phyloP scores from a whole-genome alignment of 2,888 invertebrate genomes.

The Philereme transversata region DNA sequence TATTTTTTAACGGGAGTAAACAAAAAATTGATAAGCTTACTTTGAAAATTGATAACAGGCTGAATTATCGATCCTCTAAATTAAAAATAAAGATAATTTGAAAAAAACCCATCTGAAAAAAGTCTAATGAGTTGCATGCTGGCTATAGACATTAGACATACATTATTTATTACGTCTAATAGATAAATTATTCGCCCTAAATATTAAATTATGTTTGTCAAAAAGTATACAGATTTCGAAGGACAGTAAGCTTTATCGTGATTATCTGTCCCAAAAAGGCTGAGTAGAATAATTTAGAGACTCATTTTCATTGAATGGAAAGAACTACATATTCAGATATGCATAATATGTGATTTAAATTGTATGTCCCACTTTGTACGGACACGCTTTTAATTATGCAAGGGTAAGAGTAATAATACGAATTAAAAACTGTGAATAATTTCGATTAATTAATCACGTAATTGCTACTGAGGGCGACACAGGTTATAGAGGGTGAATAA shows the following conservation, averaged over 20 bases:
- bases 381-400: conserved; percentile 27
- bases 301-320: conserved; percentile 45
- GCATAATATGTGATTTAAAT: conserved; percentile 26
- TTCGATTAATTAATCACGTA: conserved; percentile 48
- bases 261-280: conserved; percentile 19
- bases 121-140: too few relatives aligned
- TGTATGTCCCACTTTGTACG: conserved; percentile 22
- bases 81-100: too few relatives aligned
- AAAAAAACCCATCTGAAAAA: too few relatives aligned
- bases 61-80: too few relatives aligned
- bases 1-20: too few relatives aligned
- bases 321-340: conserved; percentile 34
- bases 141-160: too few relatives aligned
- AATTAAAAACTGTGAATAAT: conserved; percentile 25
- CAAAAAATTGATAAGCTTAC: too few relatives aligned
- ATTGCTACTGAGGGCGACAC: conserved; percentile 38
- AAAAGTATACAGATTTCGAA: neutral
- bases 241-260: neutral
- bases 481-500: neutral
- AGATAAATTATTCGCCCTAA: too few relatives aligned
- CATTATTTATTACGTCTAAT: too few relatives aligned
- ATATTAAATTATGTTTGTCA: too few relatives aligned
- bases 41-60: too few relatives aligned
- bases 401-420: conserved; percentile 18
- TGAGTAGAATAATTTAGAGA: neutral